Percentiles rank a stretch among this genome's conserved stretches.
Conservation (phyloP, 2,888 invertebrate species). For the Ephialtes manifestator region DNA sequence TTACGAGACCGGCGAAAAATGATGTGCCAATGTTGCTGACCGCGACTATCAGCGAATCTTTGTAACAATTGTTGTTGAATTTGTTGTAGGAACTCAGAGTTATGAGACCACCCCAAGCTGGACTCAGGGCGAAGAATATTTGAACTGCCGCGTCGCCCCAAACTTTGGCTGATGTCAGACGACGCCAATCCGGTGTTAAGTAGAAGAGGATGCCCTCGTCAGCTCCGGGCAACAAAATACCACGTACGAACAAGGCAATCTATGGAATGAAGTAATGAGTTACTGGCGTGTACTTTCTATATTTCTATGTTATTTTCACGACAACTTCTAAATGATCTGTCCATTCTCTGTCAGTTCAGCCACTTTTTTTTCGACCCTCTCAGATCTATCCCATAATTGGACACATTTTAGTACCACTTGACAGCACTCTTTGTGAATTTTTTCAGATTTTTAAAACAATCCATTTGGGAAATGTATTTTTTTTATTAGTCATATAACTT, state of each 20-base stretch:
- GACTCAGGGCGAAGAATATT: conserved; percentile 95
- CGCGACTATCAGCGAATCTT: conserved; percentile 92
- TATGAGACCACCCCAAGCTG: conserved; percentile 95
- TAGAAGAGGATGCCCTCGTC: conserved; percentile 92
- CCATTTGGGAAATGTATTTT: too few species aligned
- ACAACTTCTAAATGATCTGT: too few species aligned
- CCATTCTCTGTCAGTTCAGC: too few species aligned
- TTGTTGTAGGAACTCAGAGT: conserved; percentile 95
- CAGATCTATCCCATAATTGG: too few species aligned
- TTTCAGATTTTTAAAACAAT: too few species aligned
- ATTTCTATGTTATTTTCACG: too few species aligned
- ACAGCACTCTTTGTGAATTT: too few species aligned
- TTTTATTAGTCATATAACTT: too few species aligned
- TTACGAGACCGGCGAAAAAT: conserved; percentile 93
- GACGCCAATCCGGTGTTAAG: conserved; percentile 92
- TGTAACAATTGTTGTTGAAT: conserved; percentile 94
- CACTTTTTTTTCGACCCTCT: too few species aligned
- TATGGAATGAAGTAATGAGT: conserved; percentile 53
- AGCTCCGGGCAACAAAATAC: conserved; percentile 93
- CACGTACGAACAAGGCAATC: conserved; percentile 90
- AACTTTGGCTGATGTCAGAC: conserved; percentile 91
- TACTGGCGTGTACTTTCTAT: too few species aligned
- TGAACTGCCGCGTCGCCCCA: conserved; percentile 95
- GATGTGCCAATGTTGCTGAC: conserved; percentile 93
- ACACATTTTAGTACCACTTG: too few species aligned